phyloP scores from a whole-genome alignment of 2,113 vertebrate species.

The Scomber scombrus region DNA sequence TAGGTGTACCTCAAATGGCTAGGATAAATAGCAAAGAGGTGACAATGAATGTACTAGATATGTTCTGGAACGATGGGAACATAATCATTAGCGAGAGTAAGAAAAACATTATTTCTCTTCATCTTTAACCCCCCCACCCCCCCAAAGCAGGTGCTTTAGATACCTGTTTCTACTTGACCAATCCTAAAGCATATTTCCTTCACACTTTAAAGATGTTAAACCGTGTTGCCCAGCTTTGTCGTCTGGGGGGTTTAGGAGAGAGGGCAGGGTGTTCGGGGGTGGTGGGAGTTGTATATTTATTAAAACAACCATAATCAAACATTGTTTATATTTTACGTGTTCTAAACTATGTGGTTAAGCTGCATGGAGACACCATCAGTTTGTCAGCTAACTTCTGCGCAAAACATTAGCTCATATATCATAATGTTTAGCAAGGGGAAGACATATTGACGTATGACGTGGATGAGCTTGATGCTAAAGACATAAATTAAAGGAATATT shows the following conservation, averaged over 20 bases:
- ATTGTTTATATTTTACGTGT: slow-evolving; percentile 44
- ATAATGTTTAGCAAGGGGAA: not conserved
- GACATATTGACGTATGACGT: not conserved
- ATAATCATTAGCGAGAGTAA: slow-evolving; percentile 78
- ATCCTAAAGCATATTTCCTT: slow-evolving; percentile 48
- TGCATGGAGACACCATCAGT: slow-evolving; percentile 50
- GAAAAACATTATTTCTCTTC: slow-evolving; percentile 24
- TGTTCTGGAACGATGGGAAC: slow-evolving; percentile 87
- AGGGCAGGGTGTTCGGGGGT: slow-evolving; percentile 3
- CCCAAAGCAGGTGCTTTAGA: slow-evolving; percentile 57
- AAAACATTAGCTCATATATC: slow-evolving; percentile 30
- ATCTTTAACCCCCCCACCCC: not conserved
- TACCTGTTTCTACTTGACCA: slow-evolving; percentile 58
- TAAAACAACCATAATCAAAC: slow-evolving; percentile 55
- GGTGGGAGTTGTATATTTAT: slow-evolving; percentile 69
- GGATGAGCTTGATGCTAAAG: slow-evolving; percentile 10
- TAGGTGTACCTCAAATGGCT: slow-evolving; percentile 92
- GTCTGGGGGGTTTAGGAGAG: slow-evolving; percentile 16
- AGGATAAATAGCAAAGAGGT: slow-evolving; percentile 90
- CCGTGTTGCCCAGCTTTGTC: slow-evolving; percentile 32
- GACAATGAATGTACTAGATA: slow-evolving; percentile 96
- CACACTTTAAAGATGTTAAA: slow-evolving; percentile 42
- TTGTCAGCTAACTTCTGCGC: slow-evolving; percentile 39
- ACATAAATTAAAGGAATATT: not conserved
- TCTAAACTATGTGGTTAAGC: slow-evolving; percentile 41